These are phyloP conservation scores for Amphiprion clarkii DNA, from an alignment of 2,797 vertebrate genomes.

Conservation along the genomic window DNA sequence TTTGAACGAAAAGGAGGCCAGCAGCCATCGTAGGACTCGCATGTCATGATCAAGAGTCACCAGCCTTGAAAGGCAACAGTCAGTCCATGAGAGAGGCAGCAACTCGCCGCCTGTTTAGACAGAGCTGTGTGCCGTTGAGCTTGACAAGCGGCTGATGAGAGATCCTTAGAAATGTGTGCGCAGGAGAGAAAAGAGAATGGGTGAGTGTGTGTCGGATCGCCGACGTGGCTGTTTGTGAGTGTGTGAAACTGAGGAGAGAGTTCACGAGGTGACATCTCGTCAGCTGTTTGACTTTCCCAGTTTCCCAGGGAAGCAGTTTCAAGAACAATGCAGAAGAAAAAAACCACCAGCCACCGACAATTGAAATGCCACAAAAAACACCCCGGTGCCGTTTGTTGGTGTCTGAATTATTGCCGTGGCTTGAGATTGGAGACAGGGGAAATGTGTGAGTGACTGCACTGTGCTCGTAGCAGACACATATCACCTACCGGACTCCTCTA, in stretches of 20 bases:
- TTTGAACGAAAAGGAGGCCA: constrained; percentile 25
- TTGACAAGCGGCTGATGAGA: constrained; percentile 72
- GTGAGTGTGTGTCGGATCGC: constrained; percentile 61
- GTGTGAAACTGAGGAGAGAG: constrained; percentile 71
- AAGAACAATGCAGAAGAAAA: constrained; percentile 74
- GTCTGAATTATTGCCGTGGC: constrained; percentile 76
- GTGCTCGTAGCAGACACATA: constrained; percentile 68
- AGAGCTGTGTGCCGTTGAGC: constrained; percentile 59
- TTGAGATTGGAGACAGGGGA: constrained; percentile 63
- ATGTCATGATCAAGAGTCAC: constrained; percentile 65
- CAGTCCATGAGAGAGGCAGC: constrained; percentile 42
- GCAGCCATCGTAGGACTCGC: constrained; percentile 35
- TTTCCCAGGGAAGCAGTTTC: constrained; percentile 80
- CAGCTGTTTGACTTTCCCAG: constrained; percentile 84
- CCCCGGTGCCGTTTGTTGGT: constrained; percentile 55
- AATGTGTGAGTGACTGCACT: constrained; percentile 64
- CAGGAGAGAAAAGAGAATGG: constrained; percentile 52
- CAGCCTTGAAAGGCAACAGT: constrained; percentile 62
- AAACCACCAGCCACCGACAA: constrained; percentile 69
- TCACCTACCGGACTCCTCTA: constrained; percentile 73
- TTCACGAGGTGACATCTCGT: constrained; percentile 81
- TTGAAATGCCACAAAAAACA: constrained; percentile 68
- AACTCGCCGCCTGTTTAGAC: constrained; percentile 68
- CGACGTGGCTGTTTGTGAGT: constrained; percentile 70
- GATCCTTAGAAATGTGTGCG: constrained; percentile 52